Percentiles rank a stretch among this genome's conserved stretches.
phyloP scores from a whole-genome alignment of 1,140 invertebrate genomes.

The Neomicropteryx cornuta region DNA sequence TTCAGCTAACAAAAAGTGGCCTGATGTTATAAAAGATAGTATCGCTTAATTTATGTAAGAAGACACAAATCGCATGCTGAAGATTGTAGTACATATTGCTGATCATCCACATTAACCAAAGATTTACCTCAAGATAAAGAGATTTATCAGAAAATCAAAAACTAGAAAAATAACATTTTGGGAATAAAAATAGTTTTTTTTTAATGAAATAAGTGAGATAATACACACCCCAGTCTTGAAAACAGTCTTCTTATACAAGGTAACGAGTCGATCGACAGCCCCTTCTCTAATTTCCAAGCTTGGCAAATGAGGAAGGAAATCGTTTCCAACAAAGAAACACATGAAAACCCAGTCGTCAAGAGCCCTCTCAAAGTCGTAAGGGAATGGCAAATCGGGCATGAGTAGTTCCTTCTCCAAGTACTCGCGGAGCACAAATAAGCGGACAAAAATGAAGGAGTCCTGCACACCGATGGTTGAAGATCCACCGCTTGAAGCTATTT shows the following conservation, averaged over 20 bases:
- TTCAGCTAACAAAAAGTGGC: too few relatives aligned
- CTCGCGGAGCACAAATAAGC: slow-evolving; percentile 87
- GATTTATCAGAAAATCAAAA: too few relatives aligned
- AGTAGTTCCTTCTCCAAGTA: slow-evolving; percentile 85
- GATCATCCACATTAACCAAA: too few relatives aligned
- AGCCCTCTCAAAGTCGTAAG: slow-evolving; percentile 79
- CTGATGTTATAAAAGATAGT: too few relatives aligned
- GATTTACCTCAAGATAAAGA: too few relatives aligned
- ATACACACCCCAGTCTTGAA: slow-evolving; percentile 72
- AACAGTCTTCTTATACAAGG: slow-evolving; percentile 90
- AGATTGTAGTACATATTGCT: too few relatives aligned
- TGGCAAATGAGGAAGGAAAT: slow-evolving; percentile 97
- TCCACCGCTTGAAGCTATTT: slow-evolving; percentile 26
- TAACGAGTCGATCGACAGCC: slow-evolving; percentile 91
- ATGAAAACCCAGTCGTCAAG: slow-evolving; percentile 99
- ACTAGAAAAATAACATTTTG: background rate
- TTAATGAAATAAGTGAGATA: too few relatives aligned
- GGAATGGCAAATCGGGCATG: slow-evolving; percentile 91
- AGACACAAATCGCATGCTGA: too few relatives aligned
- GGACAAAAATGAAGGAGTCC: slow-evolving; percentile 79
- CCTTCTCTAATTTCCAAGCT: slow-evolving; percentile 97
- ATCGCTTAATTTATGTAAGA: too few relatives aligned
- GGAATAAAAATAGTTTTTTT: slow-evolving; percentile 2
- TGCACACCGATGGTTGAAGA: slow-evolving; percentile 51
- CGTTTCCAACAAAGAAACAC: slow-evolving; percentile 99